Evolutionary conservation across 2,888 invertebrate species (phyloP).

Genomic region (Sarcophaga variegata): DNA sequence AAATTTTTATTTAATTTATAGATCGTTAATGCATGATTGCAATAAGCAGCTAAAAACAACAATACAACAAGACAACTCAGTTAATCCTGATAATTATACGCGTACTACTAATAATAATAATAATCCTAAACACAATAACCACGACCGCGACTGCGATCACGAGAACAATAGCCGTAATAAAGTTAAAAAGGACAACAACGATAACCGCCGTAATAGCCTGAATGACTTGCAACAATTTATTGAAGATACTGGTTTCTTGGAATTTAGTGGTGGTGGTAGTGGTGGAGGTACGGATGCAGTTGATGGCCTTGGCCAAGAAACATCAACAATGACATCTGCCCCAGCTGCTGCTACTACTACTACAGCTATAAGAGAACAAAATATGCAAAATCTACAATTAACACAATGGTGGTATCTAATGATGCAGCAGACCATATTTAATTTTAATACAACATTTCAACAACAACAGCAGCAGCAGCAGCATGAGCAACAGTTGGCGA

Average conservation of each 20-base stretch:
- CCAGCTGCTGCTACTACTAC: conserved; percentile 28
- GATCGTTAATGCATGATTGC: conserved; percentile 78
- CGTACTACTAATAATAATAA: conserved; percentile 50
- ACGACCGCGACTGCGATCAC: not conserved
- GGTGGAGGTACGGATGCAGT: conserved; percentile 10
- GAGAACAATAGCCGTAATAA: conserved; percentile 12
- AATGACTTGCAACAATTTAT: conserved; percentile 53
- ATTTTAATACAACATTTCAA: conserved; percentile 69
- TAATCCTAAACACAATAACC: conserved; percentile 15
- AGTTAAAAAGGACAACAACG: conserved; percentile 22
- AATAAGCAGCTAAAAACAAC: conserved; percentile 64
- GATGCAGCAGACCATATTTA: conserved; percentile 78
- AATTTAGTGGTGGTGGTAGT: not conserved
- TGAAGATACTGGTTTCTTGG: conserved; percentile 2
- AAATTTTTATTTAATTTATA: conserved; percentile 52
- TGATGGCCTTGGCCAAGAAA: conserved; percentile 24
- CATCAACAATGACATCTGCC: conserved; percentile 32
- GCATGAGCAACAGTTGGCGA: not conserved
- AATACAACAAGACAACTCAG: conserved; percentile 31
- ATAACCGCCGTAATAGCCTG: conserved; percentile 26
- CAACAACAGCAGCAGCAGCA: conserved; percentile 60
- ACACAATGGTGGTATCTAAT: conserved; percentile 80
- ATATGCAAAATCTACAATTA: conserved; percentile 74
- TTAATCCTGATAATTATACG: not conserved
- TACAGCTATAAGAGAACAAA: conserved; percentile 59